Evolutionary conservation across 2,113 vertebrate species (phyloP).

Genomic region (Antechinus stuartii): DNA sequence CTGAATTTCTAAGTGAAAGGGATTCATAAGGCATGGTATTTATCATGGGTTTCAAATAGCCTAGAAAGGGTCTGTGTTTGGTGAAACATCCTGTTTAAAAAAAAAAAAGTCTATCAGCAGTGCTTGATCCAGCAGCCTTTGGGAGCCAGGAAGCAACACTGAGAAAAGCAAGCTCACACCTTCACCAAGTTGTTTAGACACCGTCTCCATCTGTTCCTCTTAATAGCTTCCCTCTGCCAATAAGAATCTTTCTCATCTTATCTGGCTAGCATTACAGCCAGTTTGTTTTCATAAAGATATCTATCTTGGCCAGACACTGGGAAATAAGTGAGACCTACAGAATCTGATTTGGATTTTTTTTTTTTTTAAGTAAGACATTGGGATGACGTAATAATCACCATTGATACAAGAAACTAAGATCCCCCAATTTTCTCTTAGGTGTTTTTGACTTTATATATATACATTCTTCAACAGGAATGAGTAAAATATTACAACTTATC

Average conservation of each 20-base stretch:
- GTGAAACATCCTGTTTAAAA: not conserved
- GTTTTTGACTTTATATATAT: slow-evolving; percentile 32
- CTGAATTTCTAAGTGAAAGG: not conserved
- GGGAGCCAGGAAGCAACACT: slow-evolving; percentile 42
- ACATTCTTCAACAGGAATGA: not conserved
- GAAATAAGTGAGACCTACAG: slow-evolving; percentile 66
- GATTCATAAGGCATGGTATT: not conserved
- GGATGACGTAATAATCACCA: slow-evolving; percentile 56
- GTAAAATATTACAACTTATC: slow-evolving; percentile 15
- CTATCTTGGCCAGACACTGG: slow-evolving; percentile 68
- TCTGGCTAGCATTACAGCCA: slow-evolving; percentile 70
- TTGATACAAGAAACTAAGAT: slow-evolving; percentile 61
- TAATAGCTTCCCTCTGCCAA: slow-evolving; percentile 53
- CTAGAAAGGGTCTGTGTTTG: not conserved
- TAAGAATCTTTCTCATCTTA: slow-evolving; percentile 31
- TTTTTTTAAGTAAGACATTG: slow-evolving; percentile 61
- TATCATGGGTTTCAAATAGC: too few relatives aligned
- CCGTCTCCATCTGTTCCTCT: slow-evolving; percentile 49
- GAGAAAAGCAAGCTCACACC: not conserved
- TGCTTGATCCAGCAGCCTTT: not conserved
- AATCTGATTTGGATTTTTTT: slow-evolving; percentile 70
- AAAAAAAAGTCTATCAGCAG: not conserved
- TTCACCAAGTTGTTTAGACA: slow-evolving; percentile 5
- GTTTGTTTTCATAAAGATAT: slow-evolving; percentile 74
- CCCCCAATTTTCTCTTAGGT: slow-evolving; percentile 37